Conservation (phyloP, 2,888 invertebrate genomes). For the Fissipunctia ypsillon region DNA sequence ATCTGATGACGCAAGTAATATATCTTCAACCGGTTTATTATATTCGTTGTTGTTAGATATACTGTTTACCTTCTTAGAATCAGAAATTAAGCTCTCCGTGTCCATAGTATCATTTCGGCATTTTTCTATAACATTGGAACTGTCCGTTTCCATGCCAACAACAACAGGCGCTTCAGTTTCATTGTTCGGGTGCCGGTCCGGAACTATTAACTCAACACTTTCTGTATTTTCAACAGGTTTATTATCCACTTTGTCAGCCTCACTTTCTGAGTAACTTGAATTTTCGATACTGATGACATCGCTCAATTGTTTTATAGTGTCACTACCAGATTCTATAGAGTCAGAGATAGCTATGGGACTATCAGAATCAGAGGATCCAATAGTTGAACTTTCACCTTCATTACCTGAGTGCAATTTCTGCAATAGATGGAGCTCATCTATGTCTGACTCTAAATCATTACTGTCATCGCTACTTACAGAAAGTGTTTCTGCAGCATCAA, state of each 20-base stretch:
- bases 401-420: constrained; percentile 82
- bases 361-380: constrained; percentile 80
- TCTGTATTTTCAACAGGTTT: constrained; percentile 20
- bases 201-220: constrained; percentile 2
- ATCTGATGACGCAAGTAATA: constrained; percentile 80
- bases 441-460: constrained; percentile 78
- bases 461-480: constrained; percentile 76
- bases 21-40: constrained; percentile 75
- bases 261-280: constrained; percentile 85
- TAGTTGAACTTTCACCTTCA: constrained; percentile 75
- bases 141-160: constrained; percentile 63
- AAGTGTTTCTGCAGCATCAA: constrained; percentile 65
- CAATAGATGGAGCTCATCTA: constrained; percentile 84
- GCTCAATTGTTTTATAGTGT: constrained; percentile 67
- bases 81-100: constrained; percentile 34
- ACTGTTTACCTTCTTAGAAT: constrained; percentile 53
- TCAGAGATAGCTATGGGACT: constrained; percentile 83
- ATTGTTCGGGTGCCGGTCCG: constrained; percentile 1
- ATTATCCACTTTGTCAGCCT: constrained; percentile 61
- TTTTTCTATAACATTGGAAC: constrained; percentile 10
- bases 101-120: not conserved
- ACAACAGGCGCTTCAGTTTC: not conserved
- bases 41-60: constrained; percentile 72
- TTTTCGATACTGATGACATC: constrained; percentile 87
- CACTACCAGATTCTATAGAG: constrained; percentile 76